Evolutionary conservation across 2,113 vertebrate species (phyloP).

Genomic region (Melanerpes formicivorus): DNA sequence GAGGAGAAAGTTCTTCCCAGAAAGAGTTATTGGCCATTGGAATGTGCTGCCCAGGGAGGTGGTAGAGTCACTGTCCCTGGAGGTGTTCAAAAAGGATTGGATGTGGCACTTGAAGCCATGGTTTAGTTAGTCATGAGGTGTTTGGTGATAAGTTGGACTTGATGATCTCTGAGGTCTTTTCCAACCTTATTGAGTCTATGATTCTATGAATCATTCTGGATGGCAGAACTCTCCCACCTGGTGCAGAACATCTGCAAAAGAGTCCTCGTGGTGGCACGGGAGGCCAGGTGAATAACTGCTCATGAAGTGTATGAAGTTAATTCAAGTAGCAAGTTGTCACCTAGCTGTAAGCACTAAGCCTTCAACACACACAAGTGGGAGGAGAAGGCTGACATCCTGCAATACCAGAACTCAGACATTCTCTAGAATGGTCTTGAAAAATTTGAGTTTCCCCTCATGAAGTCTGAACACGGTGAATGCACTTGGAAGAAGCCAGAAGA

Average conservation of each 20-base stretch:
- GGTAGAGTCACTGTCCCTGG: too few relatives aligned
- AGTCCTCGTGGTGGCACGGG: not conserved
- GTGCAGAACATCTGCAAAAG: not conserved
- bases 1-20: too few relatives aligned
- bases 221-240: not conserved
- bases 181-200: too few relatives aligned
- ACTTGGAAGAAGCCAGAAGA: not conserved
- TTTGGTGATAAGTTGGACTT: too few relatives aligned
- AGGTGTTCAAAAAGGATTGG: too few relatives aligned
- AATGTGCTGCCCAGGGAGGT: too few relatives aligned
- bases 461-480: not conserved
- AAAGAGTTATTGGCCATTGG: too few relatives aligned
- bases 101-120: too few relatives aligned
- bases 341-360: not conserved
- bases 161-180: too few relatives aligned
- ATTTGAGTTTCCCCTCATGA: not conserved
- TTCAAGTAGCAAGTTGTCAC: not conserved
- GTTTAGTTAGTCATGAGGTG: too few relatives aligned
- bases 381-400: not conserved
- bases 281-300: not conserved
- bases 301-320: not conserved
- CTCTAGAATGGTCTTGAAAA: not conserved
- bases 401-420: not conserved
- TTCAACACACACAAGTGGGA: not conserved
- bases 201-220: not conserved